Evolutionary conservation across 2,888 invertebrate genomes (phyloP).

Genomic region (Acleris sparsana): DNA sequence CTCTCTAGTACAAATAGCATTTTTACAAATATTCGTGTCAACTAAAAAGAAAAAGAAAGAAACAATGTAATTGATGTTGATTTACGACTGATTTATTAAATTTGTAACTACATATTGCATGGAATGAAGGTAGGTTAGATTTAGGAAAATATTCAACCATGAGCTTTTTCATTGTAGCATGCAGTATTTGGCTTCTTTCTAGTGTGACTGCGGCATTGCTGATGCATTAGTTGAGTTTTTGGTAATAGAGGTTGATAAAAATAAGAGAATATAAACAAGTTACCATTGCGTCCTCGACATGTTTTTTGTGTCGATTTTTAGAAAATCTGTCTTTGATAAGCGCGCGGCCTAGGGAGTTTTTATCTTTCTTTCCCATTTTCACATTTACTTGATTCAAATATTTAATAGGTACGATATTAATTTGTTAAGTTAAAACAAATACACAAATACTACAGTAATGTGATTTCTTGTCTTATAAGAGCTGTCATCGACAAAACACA

Average conservation of each 20-base stretch:
- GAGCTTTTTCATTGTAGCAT: no score
- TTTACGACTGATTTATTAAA: no score
- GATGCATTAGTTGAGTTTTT: background rate
- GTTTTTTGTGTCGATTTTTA: constrained; percentile 84
- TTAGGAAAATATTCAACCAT: no score
- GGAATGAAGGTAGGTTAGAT: no score
- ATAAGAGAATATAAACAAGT: constrained; percentile 15
- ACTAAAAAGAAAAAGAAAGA: no score
- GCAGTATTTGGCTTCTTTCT: background rate
- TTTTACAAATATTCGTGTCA: no score
- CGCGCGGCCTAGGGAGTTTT: constrained; percentile 86
- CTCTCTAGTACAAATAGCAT: no score
- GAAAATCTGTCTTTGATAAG: constrained; percentile 91
- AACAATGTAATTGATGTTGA: no score
- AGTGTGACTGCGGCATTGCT: background rate
- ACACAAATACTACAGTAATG: no score
- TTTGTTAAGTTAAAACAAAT: background rate
- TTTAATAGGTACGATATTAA: constrained; percentile 4
- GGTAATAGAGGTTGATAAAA: background rate
- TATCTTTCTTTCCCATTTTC: constrained; percentile 90
- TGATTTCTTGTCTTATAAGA: constrained; percentile 4
- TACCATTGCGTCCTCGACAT: constrained; percentile 90
- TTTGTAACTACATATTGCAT: no score
- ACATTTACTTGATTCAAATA: constrained; percentile 17
- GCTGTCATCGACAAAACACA: constrained; percentile 13